A percentile compares a stretch with the other conserved stretches of the same genome.
These are phyloP conservation scores for Epinotia brunnichana DNA, from an alignment of 2,888 invertebrate genomes.

Conservation along the genomic window DNA sequence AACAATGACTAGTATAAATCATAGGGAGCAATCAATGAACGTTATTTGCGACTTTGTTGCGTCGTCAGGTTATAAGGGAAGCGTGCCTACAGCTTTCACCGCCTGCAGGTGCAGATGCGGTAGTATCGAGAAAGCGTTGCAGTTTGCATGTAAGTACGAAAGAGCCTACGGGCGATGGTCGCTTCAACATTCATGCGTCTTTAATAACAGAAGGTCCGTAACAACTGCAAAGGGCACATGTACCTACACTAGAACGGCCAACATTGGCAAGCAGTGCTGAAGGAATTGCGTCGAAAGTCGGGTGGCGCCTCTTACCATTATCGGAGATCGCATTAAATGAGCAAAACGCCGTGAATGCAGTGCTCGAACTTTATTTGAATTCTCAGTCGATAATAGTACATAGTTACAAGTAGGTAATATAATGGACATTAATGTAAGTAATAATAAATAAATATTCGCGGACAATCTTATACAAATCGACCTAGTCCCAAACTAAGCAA, in stretches of 20 bases:
- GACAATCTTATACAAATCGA: no score
- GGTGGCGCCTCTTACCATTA: neutral
- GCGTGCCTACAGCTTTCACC: slow-evolving; percentile 9
- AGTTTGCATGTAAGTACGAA: neutral
- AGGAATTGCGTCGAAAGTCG: neutral
- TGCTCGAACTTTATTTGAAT: neutral
- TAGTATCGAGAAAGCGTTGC: slow-evolving; percentile 24
- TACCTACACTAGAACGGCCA: neutral
- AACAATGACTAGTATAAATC: neutral
- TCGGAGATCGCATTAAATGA: neutral
- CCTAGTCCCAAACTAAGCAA: no score
- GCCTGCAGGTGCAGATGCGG: slow-evolving; percentile 19
- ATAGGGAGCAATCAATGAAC: neutral
- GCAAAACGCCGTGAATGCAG: neutral
- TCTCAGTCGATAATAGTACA: no score
- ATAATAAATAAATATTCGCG: no score
- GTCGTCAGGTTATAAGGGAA: neutral
- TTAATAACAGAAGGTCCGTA: neutral
- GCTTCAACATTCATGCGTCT: neutral
- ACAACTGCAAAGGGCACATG: neutral
- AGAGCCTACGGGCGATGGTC: neutral
- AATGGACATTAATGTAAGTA: no score
- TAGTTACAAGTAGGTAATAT: no score
- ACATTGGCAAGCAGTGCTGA: neutral
- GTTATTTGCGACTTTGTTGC: neutral